These are phyloP conservation scores for Oscheius sp. DNA, from an alignment of 2,888 invertebrate genomes.

Conservation along the genomic window DNA sequence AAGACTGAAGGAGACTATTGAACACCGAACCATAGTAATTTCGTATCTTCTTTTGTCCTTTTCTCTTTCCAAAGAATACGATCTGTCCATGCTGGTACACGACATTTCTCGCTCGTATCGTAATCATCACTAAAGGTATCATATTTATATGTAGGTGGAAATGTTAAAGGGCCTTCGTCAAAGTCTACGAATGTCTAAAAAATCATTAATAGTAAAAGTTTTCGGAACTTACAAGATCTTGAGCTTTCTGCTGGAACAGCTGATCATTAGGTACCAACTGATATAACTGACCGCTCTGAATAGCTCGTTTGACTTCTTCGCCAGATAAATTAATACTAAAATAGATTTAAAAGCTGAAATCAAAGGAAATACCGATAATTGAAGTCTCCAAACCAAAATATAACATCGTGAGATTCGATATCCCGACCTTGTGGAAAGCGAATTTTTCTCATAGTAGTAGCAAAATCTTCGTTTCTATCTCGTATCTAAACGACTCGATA, in stretches of 20 bases:
- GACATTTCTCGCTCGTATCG: slow-evolving; percentile 93
- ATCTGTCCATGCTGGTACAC: slow-evolving; percentile 94
- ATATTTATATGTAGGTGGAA: slow-evolving; percentile 97
- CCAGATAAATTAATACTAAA: slow-evolving; percentile 51
- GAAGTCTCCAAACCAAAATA: slow-evolving; percentile 99
- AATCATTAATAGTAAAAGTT: background rate
- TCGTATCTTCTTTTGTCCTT: slow-evolving; percentile 37
- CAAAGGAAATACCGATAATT: slow-evolving; percentile 83
- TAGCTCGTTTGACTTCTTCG: slow-evolving; percentile 82
- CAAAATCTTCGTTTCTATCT: slow-evolving; percentile 95
- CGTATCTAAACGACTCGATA: slow-evolving; percentile 70
- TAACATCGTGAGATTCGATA: slow-evolving; percentile 93
- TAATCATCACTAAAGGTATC: slow-evolving; percentile 98
- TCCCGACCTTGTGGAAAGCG: slow-evolving; percentile 73
- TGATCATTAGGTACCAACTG: slow-evolving; percentile 88
- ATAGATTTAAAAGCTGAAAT: background rate
- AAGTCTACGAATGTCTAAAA: slow-evolving; percentile 87
- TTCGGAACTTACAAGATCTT: slow-evolving; percentile 70
- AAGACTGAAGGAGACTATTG: background rate
- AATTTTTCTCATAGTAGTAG: slow-evolving; percentile 89
- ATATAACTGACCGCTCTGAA: slow-evolving; percentile 83
- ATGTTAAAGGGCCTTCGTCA: slow-evolving; percentile 88
- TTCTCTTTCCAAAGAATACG: slow-evolving; percentile 87
- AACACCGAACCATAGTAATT: slow-evolving; percentile 37
- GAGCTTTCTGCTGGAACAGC: slow-evolving; percentile 78